A percentile compares a stretch with the other conserved stretches of the same genome.
Evolutionary conservation across 2,888 invertebrate genomes (phyloP).

Genomic region (Griposia aprilina): DNA sequence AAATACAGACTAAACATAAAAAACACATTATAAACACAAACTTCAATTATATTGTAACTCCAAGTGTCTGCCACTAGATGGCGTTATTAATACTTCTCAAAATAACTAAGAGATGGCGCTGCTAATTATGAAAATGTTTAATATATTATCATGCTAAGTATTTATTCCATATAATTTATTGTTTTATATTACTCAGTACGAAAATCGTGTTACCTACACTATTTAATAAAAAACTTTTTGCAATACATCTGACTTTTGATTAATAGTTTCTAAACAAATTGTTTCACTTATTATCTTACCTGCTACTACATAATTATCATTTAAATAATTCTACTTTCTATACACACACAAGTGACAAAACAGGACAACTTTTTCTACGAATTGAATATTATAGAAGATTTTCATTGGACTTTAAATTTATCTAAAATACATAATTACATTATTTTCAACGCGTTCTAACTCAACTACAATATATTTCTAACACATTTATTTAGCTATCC

Average conservation of each 20-base stretch:
- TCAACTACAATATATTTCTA: neutral
- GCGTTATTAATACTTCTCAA: constrained; percentile 6
- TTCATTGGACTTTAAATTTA: neutral
- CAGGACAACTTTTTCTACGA: neutral
- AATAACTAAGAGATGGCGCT: neutral
- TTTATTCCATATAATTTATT: neutral
- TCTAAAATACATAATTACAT: neutral
- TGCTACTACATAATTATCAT: neutral
- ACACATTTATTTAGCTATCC: neutral
- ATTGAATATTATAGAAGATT: neutral
- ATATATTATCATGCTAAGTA: neutral
- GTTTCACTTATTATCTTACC: neutral
- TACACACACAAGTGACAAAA: neutral
- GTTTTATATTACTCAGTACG: neutral
- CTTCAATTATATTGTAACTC: neutral
- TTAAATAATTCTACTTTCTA: neutral
- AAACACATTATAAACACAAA: too few relatives aligned
- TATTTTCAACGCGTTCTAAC: neutral
- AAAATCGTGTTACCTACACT: neutral
- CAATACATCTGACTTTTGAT: too few relatives aligned
- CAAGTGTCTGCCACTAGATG: constrained; percentile 21
- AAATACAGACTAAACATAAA: neutral
- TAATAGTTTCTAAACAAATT: neutral
- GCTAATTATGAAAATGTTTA: neutral
- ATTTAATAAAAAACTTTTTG: neutral